Conservation (phyloP, 2,797 vertebrate species). For the Platalea minor region DNA sequence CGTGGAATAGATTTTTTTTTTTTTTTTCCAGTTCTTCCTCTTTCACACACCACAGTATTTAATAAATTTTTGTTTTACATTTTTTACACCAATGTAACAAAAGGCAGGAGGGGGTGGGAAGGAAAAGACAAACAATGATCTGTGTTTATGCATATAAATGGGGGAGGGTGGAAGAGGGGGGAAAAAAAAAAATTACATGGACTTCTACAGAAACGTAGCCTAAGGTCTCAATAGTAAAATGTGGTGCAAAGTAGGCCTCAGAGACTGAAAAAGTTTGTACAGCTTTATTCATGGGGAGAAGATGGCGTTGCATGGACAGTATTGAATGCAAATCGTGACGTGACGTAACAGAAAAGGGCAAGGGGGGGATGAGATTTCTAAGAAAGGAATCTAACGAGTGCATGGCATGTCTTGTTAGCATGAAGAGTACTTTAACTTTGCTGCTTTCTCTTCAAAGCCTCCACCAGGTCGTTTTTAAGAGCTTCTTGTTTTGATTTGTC, state of each 20-base stretch:
- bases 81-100: conserved; percentile 82
- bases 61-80: conserved; percentile 82
- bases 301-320: conserved; percentile 51
- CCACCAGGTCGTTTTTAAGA: conserved; percentile 92
- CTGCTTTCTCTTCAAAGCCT: conserved; percentile 95
- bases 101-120: conserved; percentile 47
- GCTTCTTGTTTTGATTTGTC: conserved; percentile 96
- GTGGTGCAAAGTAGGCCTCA: conserved; percentile 72
- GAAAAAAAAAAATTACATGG: conserved; percentile 3
- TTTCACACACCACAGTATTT: conserved; percentile 79
- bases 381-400: conserved; percentile 73
- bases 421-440: conserved; percentile 79
- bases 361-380: conserved; percentile 67
- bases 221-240: conserved; percentile 49
- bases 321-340: conserved; percentile 50
- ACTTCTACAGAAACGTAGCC: conserved; percentile 56
- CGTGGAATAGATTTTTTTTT: conserved; percentile 60
- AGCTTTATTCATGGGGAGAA: conserved; percentile 77
- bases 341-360: conserved; percentile 58
- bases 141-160: conserved; percentile 58
- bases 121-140: conserved; percentile 47
- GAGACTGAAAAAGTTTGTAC: conserved; percentile 73
- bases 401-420: conserved; percentile 68
- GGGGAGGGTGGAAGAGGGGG: not conserved
- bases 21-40: conserved; percentile 72